Base-by-base conservation (phyloP, 2,797 vertebrate species). In the Pelochelys cantorii region DNA sequence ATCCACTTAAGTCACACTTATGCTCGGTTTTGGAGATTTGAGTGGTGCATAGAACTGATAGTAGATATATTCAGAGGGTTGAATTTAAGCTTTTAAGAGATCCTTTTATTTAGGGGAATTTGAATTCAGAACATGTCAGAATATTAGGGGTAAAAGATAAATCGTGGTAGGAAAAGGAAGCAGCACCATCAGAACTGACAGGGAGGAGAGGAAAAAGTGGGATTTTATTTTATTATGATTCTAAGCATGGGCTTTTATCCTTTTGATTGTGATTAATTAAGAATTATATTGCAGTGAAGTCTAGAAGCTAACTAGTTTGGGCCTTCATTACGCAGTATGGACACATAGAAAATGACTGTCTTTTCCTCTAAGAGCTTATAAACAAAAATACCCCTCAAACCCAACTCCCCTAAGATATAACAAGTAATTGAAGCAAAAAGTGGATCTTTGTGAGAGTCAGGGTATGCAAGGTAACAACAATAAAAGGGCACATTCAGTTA, bases 261-360 rank as follows among this genome's bases (percentile, higher is more conserved):
- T 27, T 85, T 85, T 90, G 18, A 81, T 87, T 87, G 17, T 48
- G 90, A 29, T 91, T 87, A 84, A 68, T 81, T 74, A n/a, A 52
- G 13, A 55, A 80, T 77, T 62, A 85, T 37, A 2, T 62, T 81
- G 75, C 27, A 83, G 14, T 25, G 60, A 68, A 93, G 90, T 25
- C 71, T 74, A 74, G 23, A 74, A 20, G 34, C 90, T 55, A 85
- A 4, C 48, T 56, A 84, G 9, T 13, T 34, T 89, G 53, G 52
- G 55, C 37, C 86, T 89, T 77, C 0, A 0, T 48, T 81, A 11
- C 34, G 11, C 17, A n/a, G 0, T 59, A 68, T 52, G 79, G 79
- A 31, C 5, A 29, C 29, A 68, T 3, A n/a, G 65, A 86, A 87
- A 88, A 90, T 53, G 9, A 54, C 53, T 53, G 10, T 60, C 81